phyloP scores from a whole-genome alignment of 1,140 invertebrate genomes.

The Papilio xuthus region DNA sequence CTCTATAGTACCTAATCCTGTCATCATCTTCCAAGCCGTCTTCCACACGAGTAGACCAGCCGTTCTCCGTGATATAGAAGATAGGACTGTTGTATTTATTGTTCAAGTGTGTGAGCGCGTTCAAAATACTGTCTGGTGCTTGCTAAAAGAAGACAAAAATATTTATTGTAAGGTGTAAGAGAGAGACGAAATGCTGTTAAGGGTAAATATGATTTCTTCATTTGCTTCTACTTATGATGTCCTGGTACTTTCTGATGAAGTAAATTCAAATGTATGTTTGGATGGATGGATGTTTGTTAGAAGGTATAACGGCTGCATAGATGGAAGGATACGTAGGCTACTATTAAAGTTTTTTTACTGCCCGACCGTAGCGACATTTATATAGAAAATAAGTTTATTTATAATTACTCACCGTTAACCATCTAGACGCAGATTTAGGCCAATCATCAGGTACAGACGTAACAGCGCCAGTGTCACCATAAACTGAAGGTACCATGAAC shows the following conservation, averaged over 20 bases:
- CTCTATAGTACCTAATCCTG: conserved; percentile 49
- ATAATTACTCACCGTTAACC: conserved; percentile 11
- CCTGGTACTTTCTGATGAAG: neutral
- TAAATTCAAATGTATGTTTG: too few relatives aligned
- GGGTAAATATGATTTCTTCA: too few relatives aligned
- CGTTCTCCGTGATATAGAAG: conserved; percentile 83
- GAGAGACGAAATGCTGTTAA: neutral
- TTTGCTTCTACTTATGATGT: neutral
- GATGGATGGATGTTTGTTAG: too few relatives aligned
- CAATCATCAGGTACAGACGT: conserved; percentile 9
- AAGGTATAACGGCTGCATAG: too few relatives aligned
- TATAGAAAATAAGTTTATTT: neutral
- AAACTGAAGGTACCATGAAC: conserved; percentile 3
- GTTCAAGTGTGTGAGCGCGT: conserved; percentile 68
- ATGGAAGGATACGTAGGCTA: too few relatives aligned
- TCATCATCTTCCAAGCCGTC: conserved; percentile 77
- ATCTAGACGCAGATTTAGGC: conserved; percentile 21
- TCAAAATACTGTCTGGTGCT: conserved; percentile 41
- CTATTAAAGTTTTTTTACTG: too few relatives aligned
- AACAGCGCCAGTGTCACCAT: conserved; percentile 9
- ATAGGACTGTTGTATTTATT: conserved; percentile 76
- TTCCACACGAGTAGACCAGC: conserved; percentile 57
- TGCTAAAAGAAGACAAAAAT: conserved; percentile 34
- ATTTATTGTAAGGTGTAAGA: neutral
- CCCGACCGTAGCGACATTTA: neutral